phyloP scores from a whole-genome alignment of 2,888 invertebrate species.

The Polia nebulosa region DNA sequence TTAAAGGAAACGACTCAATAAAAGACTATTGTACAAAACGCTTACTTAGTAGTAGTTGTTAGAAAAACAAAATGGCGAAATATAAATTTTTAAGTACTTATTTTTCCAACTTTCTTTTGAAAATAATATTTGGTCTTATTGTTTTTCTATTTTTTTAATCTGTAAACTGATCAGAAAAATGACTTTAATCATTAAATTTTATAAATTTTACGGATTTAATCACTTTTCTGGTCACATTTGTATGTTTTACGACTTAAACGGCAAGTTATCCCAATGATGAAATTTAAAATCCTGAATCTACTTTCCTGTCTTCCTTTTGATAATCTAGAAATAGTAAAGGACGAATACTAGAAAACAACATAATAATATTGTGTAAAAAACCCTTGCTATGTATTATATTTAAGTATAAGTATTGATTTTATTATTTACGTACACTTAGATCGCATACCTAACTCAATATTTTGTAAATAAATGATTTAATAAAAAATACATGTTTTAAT shows the following conservation, averaged over 20 bases:
- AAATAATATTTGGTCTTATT: conserved; percentile 3
- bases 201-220: neutral
- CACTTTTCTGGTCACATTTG: conserved; percentile 9
- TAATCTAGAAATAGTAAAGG: conserved; percentile 36
- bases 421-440: conserved; percentile 34
- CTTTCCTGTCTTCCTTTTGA: neutral
- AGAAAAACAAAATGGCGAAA: conserved; percentile 47
- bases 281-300: neutral
- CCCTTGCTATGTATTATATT: conserved; percentile 20
- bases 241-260: conserved; percentile 14
- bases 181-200: neutral
- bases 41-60: conserved; percentile 64
- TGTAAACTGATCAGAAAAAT: conserved; percentile 6
- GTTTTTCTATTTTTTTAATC: conserved; percentile 18
- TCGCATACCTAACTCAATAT: conserved; percentile 44
- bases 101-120: neutral
- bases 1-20: conserved; percentile 76
- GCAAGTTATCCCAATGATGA: conserved; percentile 36
- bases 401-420: conserved; percentile 22
- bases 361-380: conserved; percentile 13
- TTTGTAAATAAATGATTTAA: conserved; percentile 62
- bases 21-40: conserved; percentile 66
- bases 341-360: conserved; percentile 44
- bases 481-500: conserved; percentile 14
- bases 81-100: neutral